Base-by-base conservation (phyloP, 2,888 invertebrate genomes). In the Cheilosia grossa region DNA sequence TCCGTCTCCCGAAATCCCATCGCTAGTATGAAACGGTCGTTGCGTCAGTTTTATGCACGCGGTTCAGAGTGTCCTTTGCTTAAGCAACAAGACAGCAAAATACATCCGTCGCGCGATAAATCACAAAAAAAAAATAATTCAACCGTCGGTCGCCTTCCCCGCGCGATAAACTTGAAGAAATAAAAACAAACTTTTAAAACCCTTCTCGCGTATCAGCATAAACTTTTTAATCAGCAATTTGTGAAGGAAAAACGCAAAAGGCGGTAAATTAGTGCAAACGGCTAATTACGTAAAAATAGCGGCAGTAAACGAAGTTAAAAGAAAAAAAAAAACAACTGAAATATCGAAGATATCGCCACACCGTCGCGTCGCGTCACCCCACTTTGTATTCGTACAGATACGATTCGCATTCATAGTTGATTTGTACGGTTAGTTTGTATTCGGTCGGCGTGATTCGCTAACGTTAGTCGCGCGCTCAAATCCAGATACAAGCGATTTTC, bases 241-340 rank as follows among this genome's bases (percentile, higher is more conserved):
- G 15, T 51, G 3, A 19, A 30, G 27, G 40, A 13, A 67, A 58
- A 66, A 51, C 42, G 21, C 54, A 19, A 74, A 83, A 72, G 53
- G 17, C 54, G 40, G 51, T 74, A 58, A 75, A 66, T 54, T 54
- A 64, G 51, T 56, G 47, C 64, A 30, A 40, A 42, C 53, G 47
- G 63, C 44, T 47, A 83, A 80, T 85, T 81, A 85, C 85, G 85
- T 85, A 85, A 85, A 83, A 73, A 49, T 5, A 51, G 13, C 61
- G 37, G 33, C 40, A 40, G 37, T 19, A 40, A 77, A 72, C 49
- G 30, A 51, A 78, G 78, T 70, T 70, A 47, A 54, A 54, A 82
- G 53, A 61, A 33, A 69, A 54, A 53, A 66, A 42, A 17, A 44
- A 42, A 42, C 1, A 44, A 44, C 7, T 24, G 17, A 54, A 77